phyloP scores from a whole-genome alignment of 2,113 vertebrate species.

The Laticauda laticaudata region DNA sequence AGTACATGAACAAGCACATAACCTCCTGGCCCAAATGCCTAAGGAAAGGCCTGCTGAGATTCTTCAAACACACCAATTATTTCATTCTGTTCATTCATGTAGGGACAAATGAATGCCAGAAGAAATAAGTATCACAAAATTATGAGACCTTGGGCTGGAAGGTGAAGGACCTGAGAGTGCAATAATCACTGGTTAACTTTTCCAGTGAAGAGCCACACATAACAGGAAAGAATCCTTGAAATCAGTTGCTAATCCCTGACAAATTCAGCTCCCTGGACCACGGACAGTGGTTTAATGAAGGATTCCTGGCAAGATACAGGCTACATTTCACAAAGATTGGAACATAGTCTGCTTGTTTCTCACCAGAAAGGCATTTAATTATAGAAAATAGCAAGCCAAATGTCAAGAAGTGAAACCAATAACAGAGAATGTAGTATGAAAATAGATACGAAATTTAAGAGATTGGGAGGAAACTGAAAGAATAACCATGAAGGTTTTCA shows the following conservation, averaged over 20 bases:
- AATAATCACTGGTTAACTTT: neutral
- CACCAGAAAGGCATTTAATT: neutral
- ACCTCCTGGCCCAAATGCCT: no score
- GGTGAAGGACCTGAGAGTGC: neutral
- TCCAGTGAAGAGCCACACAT: neutral
- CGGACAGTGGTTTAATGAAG: neutral
- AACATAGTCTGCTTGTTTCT: neutral
- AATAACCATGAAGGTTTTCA: neutral
- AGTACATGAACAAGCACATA: no score
- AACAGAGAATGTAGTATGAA: neutral
- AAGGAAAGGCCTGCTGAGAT: no score
- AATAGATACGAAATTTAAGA: neutral
- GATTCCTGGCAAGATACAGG: neutral
- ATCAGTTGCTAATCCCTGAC: neutral
- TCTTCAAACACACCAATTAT: neutral
- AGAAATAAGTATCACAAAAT: neutral
- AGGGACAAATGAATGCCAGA: neutral
- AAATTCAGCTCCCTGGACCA: neutral
- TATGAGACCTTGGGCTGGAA: neutral
- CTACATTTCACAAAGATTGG: neutral
- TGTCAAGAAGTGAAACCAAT: neutral
- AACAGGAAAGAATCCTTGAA: neutral
- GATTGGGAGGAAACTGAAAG: neutral
- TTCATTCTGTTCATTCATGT: neutral
- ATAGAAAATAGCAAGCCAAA: neutral